phyloP scores from a whole-genome alignment of 2,888 invertebrate genomes.

The Cantharis rufa region DNA sequence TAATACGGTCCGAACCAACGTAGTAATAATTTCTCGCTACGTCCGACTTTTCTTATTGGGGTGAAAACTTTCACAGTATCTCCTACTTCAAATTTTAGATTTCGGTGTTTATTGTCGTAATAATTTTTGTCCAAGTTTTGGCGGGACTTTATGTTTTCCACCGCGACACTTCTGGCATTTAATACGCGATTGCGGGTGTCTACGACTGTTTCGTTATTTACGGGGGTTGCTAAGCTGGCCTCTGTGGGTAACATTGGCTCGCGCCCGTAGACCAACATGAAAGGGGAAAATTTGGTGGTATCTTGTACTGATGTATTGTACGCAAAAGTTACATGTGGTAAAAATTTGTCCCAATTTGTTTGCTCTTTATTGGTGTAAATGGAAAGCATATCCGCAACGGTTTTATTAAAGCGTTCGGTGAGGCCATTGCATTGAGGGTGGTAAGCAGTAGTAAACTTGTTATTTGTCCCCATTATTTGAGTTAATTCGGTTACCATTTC shows the following conservation, averaged over 20 bases:
- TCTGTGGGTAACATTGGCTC: conserved; percentile 33
- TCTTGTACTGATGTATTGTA: conserved; percentile 37
- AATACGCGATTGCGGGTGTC: background rate
- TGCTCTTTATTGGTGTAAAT: too few species aligned
- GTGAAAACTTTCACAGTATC: too few species aligned
- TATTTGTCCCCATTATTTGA: conserved; percentile 31
- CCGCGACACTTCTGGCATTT: background rate
- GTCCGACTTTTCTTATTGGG: too few species aligned
- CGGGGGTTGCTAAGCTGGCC: background rate
- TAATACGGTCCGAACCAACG: too few species aligned
- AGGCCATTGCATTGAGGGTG: conserved; percentile 26
- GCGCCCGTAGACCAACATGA: conserved; percentile 33
- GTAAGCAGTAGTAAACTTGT: conserved; percentile 1
- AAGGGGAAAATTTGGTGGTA: conserved; percentile 30
- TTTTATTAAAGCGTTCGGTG: conserved; percentile 37
- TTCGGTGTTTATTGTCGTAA: too few species aligned
- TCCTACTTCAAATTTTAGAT: too few species aligned
- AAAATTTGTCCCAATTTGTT: background rate
- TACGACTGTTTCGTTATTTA: background rate
- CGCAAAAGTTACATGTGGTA: conserved; percentile 32
- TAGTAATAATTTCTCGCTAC: too few species aligned
- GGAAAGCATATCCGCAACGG: conserved; percentile 32
- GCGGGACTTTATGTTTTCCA: conserved; percentile 7
- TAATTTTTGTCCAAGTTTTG: too few species aligned
- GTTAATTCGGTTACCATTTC: conserved; percentile 34